Conservation (phyloP, 2,888 invertebrate genomes). For the Sminthurides aquaticus region DNA sequence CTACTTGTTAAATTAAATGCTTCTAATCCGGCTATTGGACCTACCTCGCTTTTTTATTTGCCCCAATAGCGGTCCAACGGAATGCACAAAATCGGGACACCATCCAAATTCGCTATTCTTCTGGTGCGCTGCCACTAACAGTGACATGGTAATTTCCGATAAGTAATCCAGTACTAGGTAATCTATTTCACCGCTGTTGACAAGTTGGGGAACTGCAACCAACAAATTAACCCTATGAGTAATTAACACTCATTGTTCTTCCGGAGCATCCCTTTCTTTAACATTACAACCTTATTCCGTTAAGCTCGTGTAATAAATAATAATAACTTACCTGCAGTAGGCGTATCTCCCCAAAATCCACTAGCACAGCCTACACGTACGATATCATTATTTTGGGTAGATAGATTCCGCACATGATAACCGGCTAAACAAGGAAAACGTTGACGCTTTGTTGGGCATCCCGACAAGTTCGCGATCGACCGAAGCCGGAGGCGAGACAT, state of each 20-base stretch:
- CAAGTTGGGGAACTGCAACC: slow-evolving; percentile 49
- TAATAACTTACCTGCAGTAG: slow-evolving; percentile 48
- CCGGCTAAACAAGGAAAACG: too few species aligned
- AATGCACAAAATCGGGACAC: slow-evolving; percentile 51
- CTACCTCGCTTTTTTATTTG: slow-evolving; percentile 49
- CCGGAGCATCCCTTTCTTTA: not conserved
- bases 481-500: too few species aligned
- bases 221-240: slow-evolving; percentile 2
- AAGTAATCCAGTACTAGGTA: slow-evolving; percentile 51
- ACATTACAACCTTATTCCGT: not conserved
- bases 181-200: slow-evolving; percentile 48
- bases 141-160: slow-evolving; percentile 53
- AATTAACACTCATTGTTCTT: not conserved
- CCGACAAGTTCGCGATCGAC: too few species aligned
- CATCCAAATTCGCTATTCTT: slow-evolving; percentile 48
- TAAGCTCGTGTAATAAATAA: not conserved
- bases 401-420: too few species aligned
- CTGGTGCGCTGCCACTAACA: slow-evolving; percentile 49
- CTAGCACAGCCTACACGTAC: slow-evolving; percentile 48
- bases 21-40: too few species aligned
- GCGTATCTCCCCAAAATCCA: slow-evolving; percentile 53
- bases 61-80: slow-evolving; percentile 48
- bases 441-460: too few species aligned
- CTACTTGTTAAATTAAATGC: not conserved
- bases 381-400: slow-evolving; percentile 3